Evolutionary conservation across 2,888 invertebrate species (phyloP).

Genomic region (Meliscaeva auricollis): DNA sequence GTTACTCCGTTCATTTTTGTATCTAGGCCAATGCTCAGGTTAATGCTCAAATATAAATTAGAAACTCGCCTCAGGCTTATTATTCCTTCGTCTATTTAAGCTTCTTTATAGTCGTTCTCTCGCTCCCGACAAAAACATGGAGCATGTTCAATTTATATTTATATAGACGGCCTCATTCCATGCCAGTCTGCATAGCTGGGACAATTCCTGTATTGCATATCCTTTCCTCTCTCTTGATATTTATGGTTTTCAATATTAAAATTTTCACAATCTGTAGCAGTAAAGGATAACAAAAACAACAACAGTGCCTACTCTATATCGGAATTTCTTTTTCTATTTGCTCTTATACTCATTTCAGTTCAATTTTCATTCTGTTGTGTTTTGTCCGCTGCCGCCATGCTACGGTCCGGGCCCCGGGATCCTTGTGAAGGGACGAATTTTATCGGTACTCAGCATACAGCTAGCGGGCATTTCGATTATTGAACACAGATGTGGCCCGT

Average conservation of each 20-base stretch:
- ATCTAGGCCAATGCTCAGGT: conserved; percentile 53
- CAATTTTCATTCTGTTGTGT: conserved; percentile 1
- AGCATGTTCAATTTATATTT: conserved; percentile 67
- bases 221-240: conserved; percentile 67
- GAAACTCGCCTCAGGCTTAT: conserved; percentile 27
- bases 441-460: conserved; percentile 67
- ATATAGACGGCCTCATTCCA: conserved; percentile 55
- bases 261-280: conserved; percentile 61
- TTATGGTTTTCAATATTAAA: conserved; percentile 76
- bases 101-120: background rate
- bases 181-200: conserved; percentile 57
- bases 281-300: conserved; percentile 12
- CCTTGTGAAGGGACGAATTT: conserved; percentile 57
- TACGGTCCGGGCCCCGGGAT: too few relatives aligned
- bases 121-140: background rate
- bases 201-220: conserved; percentile 48
- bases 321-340: conserved; percentile 56
- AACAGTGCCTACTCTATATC: conserved; percentile 35
- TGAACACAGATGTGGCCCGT: conserved; percentile 75
- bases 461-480: conserved; percentile 75
- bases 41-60: conserved; percentile 45
- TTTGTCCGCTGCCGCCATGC: conserved; percentile 1
- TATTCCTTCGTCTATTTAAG: conserved; percentile 12
- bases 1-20: background rate
- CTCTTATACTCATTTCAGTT: conserved; percentile 9